Evolutionary conservation across 2,113 vertebrate genomes (phyloP).

Genomic region (Leucopsar rothschildi): DNA sequence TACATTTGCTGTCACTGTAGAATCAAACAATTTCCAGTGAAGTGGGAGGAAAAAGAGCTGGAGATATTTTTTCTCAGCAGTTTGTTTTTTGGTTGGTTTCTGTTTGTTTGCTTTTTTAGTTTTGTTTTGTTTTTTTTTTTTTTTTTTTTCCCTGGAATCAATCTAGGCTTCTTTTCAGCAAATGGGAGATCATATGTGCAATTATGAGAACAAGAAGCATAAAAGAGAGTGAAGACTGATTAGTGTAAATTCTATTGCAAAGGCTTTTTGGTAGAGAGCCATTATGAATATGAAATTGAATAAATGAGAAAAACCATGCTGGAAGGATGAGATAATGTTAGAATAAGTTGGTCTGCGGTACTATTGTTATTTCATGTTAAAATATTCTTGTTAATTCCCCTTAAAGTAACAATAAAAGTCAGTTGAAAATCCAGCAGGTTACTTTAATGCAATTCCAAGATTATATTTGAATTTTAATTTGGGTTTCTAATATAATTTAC

Average conservation of each 20-base stretch:
- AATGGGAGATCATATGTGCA: background rate
- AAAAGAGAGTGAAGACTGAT: background rate
- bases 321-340: background rate
- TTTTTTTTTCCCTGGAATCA: background rate
- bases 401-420: background rate
- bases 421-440: background rate
- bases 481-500: background rate
- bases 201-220: background rate
- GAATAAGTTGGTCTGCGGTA: background rate
- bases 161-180: background rate
- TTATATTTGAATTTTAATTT: background rate
- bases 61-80: background rate
- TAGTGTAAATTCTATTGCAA: background rate
- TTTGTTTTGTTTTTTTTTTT: background rate
- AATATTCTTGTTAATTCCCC: background rate
- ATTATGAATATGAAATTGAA: background rate
- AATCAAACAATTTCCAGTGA: background rate
- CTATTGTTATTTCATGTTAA: background rate
- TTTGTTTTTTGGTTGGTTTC: background rate
- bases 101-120: background rate
- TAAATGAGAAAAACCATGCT: background rate
- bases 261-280: background rate
- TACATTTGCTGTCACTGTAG: background rate
- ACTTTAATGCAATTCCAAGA: background rate
- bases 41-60: background rate